Conservation (phyloP, 2,888 invertebrate species). For the Smittia sp. region DNA sequence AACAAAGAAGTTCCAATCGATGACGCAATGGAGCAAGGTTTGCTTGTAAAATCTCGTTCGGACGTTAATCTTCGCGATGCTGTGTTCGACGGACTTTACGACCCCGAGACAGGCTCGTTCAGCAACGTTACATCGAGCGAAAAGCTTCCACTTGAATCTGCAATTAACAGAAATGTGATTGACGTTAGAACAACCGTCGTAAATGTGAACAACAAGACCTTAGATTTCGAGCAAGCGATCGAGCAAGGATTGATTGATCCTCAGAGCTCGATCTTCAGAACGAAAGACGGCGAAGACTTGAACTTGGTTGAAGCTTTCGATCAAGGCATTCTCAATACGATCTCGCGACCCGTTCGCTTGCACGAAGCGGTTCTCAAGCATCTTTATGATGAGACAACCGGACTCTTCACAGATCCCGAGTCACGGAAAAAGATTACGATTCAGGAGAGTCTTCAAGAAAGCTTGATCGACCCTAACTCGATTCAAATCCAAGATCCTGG, state of each 20-base stretch:
- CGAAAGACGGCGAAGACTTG: conserved; percentile 54
- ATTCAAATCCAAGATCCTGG: conserved; percentile 78
- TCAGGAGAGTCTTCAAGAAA: conserved; percentile 75
- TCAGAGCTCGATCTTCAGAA: neutral
- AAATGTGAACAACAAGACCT: conserved; percentile 32
- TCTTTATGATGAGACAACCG: conserved; percentile 72
- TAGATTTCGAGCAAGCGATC: conserved; percentile 57
- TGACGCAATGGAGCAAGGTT: conserved; percentile 62
- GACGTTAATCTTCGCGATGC: conserved; percentile 63
- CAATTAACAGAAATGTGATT: conserved; percentile 37
- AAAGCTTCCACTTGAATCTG: conserved; percentile 33
- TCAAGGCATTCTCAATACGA: conserved; percentile 76
- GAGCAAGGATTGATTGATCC: conserved; percentile 65
- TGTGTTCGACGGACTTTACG: conserved; percentile 59
- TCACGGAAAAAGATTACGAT: conserved; percentile 74
- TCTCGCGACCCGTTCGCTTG: conserved; percentile 74
- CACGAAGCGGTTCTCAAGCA: conserved; percentile 79
- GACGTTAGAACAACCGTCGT: conserved; percentile 33
- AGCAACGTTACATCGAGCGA: conserved; percentile 25
- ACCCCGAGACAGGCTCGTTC: conserved; percentile 59
- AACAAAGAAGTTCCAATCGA: conserved; percentile 62
- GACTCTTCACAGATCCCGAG: conserved; percentile 78
- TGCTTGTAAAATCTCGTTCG: conserved; percentile 59
- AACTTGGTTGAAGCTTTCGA: conserved; percentile 82
- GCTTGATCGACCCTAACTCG: conserved; percentile 79